Evolutionary conservation across 2,888 invertebrate species (phyloP).

Genomic region (Creontiades dilutus): DNA sequence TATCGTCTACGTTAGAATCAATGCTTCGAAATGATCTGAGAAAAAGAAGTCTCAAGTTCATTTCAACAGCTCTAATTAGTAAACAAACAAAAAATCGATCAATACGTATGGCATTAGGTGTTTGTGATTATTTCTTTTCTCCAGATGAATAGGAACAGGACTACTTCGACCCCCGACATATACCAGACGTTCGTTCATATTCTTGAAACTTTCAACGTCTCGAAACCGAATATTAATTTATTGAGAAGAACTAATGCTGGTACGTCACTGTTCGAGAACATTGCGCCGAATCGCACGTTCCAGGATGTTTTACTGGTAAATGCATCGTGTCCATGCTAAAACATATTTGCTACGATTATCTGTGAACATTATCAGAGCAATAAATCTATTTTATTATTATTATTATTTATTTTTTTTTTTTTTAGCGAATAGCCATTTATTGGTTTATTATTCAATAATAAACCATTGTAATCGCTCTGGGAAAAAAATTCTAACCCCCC

Average conservation of each 20-base stretch:
- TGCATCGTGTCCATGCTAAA: background rate
- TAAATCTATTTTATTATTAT: too few relatives aligned
- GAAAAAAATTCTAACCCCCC: too few relatives aligned
- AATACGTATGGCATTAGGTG: too few relatives aligned
- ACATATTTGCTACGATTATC: background rate
- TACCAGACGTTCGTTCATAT: slow-evolving; percentile 75
- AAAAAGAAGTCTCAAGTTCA: too few relatives aligned
- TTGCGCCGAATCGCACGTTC: background rate
- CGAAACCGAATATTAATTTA: background rate
- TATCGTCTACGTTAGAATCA: too few relatives aligned
- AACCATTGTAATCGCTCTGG: too few relatives aligned
- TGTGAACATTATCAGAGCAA: background rate
- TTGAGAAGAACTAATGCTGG: background rate
- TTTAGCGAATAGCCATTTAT: too few relatives aligned
- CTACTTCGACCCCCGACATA: slow-evolving; percentile 74
- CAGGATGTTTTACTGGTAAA: background rate
- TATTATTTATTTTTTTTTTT: too few relatives aligned
- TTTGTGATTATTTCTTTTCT: background rate
- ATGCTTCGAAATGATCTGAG: too few relatives aligned
- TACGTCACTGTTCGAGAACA: background rate
- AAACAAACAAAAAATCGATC: too few relatives aligned
- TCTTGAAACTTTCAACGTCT: slow-evolving; percentile 71
- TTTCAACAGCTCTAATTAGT: too few relatives aligned
- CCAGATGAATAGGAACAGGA: slow-evolving; percentile 73
- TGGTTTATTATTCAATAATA: too few relatives aligned